Evolutionary conservation across 2,888 invertebrate species (phyloP), one percentile per base, ranked within the genome.

Genomic region (Teinopalpus imperialis): DNA sequence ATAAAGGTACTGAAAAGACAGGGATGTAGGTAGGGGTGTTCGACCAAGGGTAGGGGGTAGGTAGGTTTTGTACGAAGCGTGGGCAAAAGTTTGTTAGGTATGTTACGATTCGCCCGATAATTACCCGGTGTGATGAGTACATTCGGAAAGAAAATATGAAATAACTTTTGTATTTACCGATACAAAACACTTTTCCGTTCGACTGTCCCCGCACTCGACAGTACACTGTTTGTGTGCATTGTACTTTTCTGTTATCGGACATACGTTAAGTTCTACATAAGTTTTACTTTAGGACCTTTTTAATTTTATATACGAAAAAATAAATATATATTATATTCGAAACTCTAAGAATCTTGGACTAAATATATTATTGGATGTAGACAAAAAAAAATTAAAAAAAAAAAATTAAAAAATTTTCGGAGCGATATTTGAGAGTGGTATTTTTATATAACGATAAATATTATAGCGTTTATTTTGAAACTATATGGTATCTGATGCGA

Each of bases 391-490:
- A 50, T 47, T 47, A 42, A 32, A 39, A 52, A 36, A 51, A 51
- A 69, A 66, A 69, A 77, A 78, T 81, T 76, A 36, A 51, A 51
- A 69, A 66, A 69, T 77, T 78, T 81, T 76, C 73, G 64, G 66
- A 74, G 70, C 67, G 73, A 76, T 76, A 75, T 79, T 77, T n/a
- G 48, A 64, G 61, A 65, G 61, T 74, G 66, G 82, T 87, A 87
- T 87, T 87, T 87, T 87, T 87, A 72, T 87, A 87, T 72, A 69
- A 73, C 70, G 68, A 64, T 68, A 67, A 66, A 58, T n/a, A n/a
- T n/a, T n/a, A 64, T 66, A 65, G 66, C 65, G 68, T 78, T 66
- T 55, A 70, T 71, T 75, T 77, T 66, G 59, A 70, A 65, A 62
- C 54, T 55, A 57, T 57, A 51, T 66, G n/a, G n/a, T 16, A 67